phyloP scores from a whole-genome alignment of 2,113 vertebrate species.

The Myrmecobius fasciatus region DNA sequence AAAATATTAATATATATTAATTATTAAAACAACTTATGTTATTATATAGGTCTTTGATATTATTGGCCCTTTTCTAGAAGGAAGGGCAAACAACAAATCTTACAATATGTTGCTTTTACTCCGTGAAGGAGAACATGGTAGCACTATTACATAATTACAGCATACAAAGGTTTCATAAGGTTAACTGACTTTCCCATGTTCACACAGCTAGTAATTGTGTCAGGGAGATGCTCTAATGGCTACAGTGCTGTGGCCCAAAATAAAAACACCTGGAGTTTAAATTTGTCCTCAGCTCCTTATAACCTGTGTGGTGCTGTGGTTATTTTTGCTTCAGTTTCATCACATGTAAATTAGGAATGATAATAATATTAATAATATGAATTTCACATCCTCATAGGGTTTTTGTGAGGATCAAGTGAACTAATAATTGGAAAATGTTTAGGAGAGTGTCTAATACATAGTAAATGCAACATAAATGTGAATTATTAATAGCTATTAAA shows the following conservation, averaged over 20 bases:
- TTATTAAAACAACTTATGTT: background rate
- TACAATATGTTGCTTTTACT: background rate
- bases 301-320: background rate
- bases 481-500: background rate
- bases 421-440: background rate
- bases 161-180: background rate
- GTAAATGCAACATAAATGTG: background rate
- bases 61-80: background rate
- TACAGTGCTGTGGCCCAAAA: background rate
- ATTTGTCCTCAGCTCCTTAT: background rate
- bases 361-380: background rate
- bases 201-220: background rate
- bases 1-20: too few species aligned
- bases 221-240: background rate
- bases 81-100: background rate
- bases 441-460: background rate
- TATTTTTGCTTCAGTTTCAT: background rate
- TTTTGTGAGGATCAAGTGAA: background rate
- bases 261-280: background rate
- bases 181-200: background rate
- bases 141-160: background rate
- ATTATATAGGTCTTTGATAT: background rate
- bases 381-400: background rate
- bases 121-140: background rate
- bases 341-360: background rate